Evolutionary conservation across 2,113 vertebrate species (phyloP).

Genomic region (Cacatua alba): DNA sequence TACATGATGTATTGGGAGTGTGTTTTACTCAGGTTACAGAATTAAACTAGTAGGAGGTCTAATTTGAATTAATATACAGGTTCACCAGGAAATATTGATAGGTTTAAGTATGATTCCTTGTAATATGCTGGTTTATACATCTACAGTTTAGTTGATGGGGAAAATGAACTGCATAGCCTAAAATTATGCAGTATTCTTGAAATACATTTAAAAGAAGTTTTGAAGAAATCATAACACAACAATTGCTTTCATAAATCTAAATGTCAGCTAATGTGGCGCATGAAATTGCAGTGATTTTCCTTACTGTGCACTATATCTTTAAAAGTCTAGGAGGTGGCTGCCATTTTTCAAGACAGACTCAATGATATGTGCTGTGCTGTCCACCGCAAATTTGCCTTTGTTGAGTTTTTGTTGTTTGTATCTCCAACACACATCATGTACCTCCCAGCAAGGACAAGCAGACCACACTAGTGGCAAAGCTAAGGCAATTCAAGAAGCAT

Average conservation of each 20-base stretch:
- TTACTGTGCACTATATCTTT: neutral
- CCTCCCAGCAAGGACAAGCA: neutral
- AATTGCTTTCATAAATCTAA: conserved; percentile 16
- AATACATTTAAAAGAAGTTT: conserved; percentile 5
- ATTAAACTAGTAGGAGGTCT: conserved; percentile 46
- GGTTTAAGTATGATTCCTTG: conserved; percentile 20
- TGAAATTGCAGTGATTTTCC: conserved; percentile 31
- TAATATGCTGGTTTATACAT: neutral
- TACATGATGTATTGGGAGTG: neutral
- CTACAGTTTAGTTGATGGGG: neutral
- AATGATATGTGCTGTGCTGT: neutral
- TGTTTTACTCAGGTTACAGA: conserved; percentile 35
- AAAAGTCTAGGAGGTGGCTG: neutral
- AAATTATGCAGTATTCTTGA: conserved; percentile 13
- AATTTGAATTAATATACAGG: conserved; percentile 54
- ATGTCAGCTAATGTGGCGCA: neutral
- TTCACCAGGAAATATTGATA: conserved; percentile 44
- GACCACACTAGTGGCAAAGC: neutral
- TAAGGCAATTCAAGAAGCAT: neutral
- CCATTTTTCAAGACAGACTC: neutral
- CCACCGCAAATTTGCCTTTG: neutral
- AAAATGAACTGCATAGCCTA: neutral
- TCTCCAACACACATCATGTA: neutral
- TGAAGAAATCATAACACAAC: neutral
- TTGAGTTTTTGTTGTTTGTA: neutral